Evolutionary conservation across 2,888 invertebrate genomes (phyloP).

Genomic region (Idaea dimidiata): DNA sequence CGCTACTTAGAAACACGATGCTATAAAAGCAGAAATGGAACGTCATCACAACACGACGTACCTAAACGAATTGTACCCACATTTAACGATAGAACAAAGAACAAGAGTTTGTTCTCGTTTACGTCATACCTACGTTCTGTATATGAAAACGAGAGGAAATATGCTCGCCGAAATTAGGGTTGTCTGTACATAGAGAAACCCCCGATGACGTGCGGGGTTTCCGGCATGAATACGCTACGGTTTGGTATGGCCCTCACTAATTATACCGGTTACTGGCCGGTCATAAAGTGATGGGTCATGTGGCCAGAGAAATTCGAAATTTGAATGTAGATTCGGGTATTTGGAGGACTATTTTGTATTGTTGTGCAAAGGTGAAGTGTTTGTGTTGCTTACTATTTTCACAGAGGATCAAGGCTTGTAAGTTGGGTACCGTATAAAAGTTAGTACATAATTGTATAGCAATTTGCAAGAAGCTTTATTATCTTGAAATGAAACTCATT

Average conservation of each 20-base stretch:
- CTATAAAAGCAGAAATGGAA: not conserved
- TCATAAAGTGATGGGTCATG: not conserved
- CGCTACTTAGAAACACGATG: too few relatives aligned
- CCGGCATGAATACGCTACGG: constrained; percentile 3
- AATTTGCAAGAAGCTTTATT: too few relatives aligned
- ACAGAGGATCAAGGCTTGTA: too few relatives aligned
- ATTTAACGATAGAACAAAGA: not conserved
- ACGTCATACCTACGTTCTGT: not conserved
- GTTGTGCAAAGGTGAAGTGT: not conserved
- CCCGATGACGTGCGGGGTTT: constrained; percentile 6
- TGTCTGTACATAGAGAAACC: constrained; percentile 3
- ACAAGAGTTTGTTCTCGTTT: not conserved
- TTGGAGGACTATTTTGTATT: not conserved
- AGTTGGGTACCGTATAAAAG: too few relatives aligned
- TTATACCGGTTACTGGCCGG: constrained; percentile 6
- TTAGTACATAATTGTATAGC: too few relatives aligned
- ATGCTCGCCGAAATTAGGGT: constrained; percentile 8
- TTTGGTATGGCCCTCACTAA: constrained; percentile 8
- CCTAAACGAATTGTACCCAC: not conserved
- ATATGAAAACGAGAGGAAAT: constrained; percentile 2
- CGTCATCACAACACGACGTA: not conserved
- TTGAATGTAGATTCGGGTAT: not conserved
- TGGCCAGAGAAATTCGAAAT: not conserved
- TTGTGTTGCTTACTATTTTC: not conserved
- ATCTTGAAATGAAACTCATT: too few relatives aligned